Base-by-base conservation (phyloP, 2,113 vertebrate genomes). In the Mus spicilegus region DNA sequence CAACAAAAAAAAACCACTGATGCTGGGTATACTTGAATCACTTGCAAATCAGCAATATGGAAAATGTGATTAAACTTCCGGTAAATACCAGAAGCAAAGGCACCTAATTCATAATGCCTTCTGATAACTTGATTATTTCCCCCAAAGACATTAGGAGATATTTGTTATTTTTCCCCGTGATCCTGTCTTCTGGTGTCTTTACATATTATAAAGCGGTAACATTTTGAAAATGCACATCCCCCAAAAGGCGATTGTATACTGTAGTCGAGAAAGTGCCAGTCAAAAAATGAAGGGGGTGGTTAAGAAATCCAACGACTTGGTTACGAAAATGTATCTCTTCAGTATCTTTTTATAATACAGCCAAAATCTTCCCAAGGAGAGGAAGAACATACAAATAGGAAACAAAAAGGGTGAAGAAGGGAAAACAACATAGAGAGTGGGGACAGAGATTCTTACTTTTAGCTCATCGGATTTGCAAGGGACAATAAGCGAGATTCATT, bases 401-500 rank as follows among this genome's bases (percentile, higher is more conserved):
- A 63, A 28, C 49, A 65, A 56, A 76, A 49, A 51, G 49, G n/a
- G 6, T 12, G 19, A 65, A 42, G 49, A 94, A 97, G 28, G 30
- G 11, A 39, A 51, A 12, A 65, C 58, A 5, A 42, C 54, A 81
- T 5, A 67, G 90, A 90, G 39, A 89, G 97, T 97, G 97, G 97
- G 97, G 98, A 98, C 95, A 97, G 97, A 98, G 98, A 98, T 98
- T 98, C 98, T 98, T 98, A 98, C 98, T 99, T 98, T 98, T 98
- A 99, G 99, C 98, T 99, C 98, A 98, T 99, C 98, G 98, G 98
- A 99, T 99, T 99, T 98, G 98, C 98, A 98, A 96, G 98, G 99
- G 99, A 99, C 99, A 99, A 99, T 99, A 99, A 99, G 99, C 98
- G 98, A 99, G 99, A 99, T 99, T 99, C 99, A 99, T 99, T 99